Evolutionary conservation across 2,113 vertebrate genomes (phyloP).

Genomic region (Malurus alboscapulatus): DNA sequence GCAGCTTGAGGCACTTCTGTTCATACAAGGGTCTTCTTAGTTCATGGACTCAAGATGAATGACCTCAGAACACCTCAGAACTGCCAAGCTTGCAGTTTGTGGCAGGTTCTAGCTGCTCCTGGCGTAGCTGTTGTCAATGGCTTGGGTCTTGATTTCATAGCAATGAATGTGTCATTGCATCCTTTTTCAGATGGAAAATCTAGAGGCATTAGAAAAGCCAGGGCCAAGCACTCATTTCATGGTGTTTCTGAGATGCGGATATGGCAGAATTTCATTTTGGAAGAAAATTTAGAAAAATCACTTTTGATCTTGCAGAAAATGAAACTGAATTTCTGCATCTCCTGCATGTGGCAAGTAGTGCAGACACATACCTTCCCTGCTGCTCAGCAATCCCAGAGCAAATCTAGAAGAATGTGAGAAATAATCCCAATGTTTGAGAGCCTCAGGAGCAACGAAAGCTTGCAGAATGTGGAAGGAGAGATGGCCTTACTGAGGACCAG

Average conservation of each 20-base stretch:
- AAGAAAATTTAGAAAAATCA: background rate
- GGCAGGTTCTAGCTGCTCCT: background rate
- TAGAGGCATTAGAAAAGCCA: background rate
- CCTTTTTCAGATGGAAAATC: background rate
- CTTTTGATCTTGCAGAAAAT: background rate
- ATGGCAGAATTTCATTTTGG: background rate
- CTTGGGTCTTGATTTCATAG: background rate
- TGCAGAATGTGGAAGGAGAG: background rate
- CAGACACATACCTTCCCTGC: background rate
- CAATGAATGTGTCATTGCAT: background rate
- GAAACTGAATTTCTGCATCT: background rate
- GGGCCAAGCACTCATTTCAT: background rate
- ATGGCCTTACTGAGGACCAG: background rate
- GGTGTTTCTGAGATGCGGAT: background rate
- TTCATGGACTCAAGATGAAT: background rate
- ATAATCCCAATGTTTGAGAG: background rate
- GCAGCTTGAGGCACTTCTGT: background rate
- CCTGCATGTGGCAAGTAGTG: background rate
- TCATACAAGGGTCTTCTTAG: background rate
- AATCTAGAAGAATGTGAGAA: background rate
- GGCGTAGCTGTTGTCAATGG: background rate
- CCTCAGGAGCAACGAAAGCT: background rate
- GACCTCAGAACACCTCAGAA: background rate
- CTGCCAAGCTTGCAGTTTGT: background rate
- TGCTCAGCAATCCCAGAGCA: background rate